Base-by-base conservation (phyloP, 2,113 vertebrate genomes). In the Xenopus laevis region DNA sequence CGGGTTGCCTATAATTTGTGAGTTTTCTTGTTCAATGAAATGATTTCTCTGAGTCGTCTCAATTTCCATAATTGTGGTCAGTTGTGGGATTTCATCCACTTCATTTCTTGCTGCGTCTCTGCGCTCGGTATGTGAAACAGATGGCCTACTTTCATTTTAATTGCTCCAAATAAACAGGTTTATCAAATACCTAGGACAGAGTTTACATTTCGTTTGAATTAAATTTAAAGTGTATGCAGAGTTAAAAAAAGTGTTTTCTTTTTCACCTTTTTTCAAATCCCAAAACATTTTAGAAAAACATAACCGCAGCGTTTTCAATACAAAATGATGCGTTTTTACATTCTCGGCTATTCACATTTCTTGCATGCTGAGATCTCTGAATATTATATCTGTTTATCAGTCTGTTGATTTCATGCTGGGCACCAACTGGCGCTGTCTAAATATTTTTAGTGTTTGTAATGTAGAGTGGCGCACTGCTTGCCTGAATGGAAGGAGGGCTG, bases 331-430 rank as follows among this genome's bases (percentile, higher is more conserved):
- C 59, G 18, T 59, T 65, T 47, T 12, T 18, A 40, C 55, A 40
- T 40, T 40, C 40, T 44, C 7, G 7, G 72, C 18, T 58, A 47
- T 46, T 3, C 18, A 50, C 65, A n/a, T 44, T 60, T 66, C 72
- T 66, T 61, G 45, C 72, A 68, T 53, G 72, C 72, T 61, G 72
- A 33, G 72, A 61, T n/a, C 40, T 68, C 55, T 0, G 72, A 75
- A 75, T 75, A 68, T 75, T 75, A 60, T 75, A 75, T 75, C 72
- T 68, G 72, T 68, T 68, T 74, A 74, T 68, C 72, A 68, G 58
- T 75, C 65, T 68, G 45, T 58, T 59, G 44, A 9, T 60, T 59
- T 74, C 72, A 65, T 33, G 65, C 72, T 75, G 72, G 46, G 72
- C 57, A 58, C 65, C 72, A 75, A 75, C 61, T 75, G 72, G 45